These are phyloP conservation scores for Pogonocherus hispidulus DNA, from an alignment of 2,888 invertebrate genomes.

Conservation along the genomic window DNA sequence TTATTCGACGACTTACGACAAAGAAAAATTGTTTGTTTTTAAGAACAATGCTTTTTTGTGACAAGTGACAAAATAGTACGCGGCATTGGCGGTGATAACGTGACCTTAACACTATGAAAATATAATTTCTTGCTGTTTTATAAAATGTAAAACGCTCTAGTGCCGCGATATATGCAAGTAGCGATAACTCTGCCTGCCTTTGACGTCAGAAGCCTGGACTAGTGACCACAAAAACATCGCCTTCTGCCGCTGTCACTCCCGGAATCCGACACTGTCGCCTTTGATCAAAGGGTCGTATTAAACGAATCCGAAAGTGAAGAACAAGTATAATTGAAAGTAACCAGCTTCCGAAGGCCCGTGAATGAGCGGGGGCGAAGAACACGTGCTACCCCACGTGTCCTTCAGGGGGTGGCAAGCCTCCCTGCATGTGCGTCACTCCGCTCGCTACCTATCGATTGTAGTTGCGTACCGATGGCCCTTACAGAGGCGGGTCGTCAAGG, in stretches of 20 bases:
- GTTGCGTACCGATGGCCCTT: conserved; percentile 54
- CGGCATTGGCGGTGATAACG: no score
- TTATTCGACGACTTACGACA: no score
- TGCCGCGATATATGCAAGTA: neutral
- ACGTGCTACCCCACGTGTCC: conserved; percentile 67
- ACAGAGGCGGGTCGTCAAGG: conserved; percentile 47
- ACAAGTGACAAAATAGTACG: no score
- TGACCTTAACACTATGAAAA: no score
- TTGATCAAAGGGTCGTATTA: neutral
- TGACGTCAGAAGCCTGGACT: neutral
- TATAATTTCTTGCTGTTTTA: no score
- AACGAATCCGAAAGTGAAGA: conserved; percentile 8
- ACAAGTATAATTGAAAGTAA: conserved; percentile 51
- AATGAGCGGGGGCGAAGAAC: conserved; percentile 61
- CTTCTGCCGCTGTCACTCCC: neutral
- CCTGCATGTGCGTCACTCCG: conserved; percentile 66
- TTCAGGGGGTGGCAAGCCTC: conserved; percentile 61
- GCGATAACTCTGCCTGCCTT: neutral
- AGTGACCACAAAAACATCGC: neutral
- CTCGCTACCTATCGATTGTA: conserved; percentile 64
- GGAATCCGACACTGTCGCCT: neutral
- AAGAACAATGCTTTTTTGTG: no score
- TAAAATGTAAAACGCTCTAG: no score
- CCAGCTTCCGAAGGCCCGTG: conserved; percentile 60
- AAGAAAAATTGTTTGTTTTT: no score